Conservation (phyloP, 2,888 invertebrate species). For the Scaptomyza reducta region DNA sequence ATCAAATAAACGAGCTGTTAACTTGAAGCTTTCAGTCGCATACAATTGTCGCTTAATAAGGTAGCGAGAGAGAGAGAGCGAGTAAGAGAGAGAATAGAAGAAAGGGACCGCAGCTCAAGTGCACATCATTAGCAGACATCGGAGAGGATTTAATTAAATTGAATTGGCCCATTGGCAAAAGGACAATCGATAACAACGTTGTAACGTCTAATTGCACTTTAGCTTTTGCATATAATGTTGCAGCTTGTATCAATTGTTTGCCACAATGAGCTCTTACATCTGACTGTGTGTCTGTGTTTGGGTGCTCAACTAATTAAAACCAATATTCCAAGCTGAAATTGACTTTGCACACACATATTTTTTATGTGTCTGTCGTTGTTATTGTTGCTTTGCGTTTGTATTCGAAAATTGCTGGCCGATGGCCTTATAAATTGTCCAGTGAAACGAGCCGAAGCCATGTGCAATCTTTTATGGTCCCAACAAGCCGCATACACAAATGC, state of each 20-base stretch:
- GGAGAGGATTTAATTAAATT: conserved; percentile 73
- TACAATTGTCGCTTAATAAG: conserved; percentile 22
- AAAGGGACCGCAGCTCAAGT: conserved; percentile 45
- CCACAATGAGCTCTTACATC: conserved; percentile 18
- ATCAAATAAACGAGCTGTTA: conserved; percentile 36
- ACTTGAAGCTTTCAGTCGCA: conserved; percentile 23
- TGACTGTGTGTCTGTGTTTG: conserved; percentile 9
- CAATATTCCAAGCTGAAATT: conserved; percentile 22
- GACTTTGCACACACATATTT: conserved; percentile 15
- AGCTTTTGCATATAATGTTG: conserved; percentile 49
- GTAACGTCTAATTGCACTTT: conserved; percentile 40
- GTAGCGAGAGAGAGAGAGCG: background rate
- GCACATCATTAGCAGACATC: conserved; percentile 67
- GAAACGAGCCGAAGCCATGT: conserved; percentile 56
- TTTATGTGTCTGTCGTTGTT: background rate
- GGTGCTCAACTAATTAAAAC: conserved; percentile 48
- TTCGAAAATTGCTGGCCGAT: conserved; percentile 61
- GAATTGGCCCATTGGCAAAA: conserved; percentile 60
- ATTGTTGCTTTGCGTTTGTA: conserved; percentile 5
- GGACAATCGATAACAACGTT: conserved; percentile 46
- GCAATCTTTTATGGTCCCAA: conserved; percentile 63
- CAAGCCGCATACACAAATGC: conserved; percentile 35
- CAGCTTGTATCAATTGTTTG: conserved; percentile 49
- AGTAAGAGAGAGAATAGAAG: too few species aligned
- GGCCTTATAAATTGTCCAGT: conserved; percentile 62